These are phyloP conservation scores for Pseudeuparius sepicola DNA, from an alignment of 2,888 invertebrate genomes.

Conservation along the genomic window DNA sequence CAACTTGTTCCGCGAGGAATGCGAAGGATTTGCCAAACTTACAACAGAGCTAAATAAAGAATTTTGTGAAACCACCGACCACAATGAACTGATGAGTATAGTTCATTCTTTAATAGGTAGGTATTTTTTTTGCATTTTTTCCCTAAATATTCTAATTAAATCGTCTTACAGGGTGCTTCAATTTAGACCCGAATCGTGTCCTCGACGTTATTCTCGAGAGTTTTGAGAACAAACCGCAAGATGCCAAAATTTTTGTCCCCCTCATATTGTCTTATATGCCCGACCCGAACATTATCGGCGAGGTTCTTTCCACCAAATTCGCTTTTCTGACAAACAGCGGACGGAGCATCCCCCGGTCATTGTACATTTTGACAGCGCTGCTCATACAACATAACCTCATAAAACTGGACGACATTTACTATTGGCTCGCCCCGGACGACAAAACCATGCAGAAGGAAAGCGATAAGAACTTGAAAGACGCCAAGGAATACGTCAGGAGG, in stretches of 20 bases:
- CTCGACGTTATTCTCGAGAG: constrained; percentile 93
- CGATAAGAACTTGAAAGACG: constrained; percentile 72
- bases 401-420: constrained; percentile 64
- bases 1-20: constrained; percentile 96
- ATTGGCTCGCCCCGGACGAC: constrained; percentile 76
- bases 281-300: constrained; percentile 79
- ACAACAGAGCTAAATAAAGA: constrained; percentile 89
- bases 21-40: constrained; percentile 96
- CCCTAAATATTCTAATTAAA: too few relatives aligned
- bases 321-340: constrained; percentile 57
- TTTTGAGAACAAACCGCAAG: constrained; percentile 79
- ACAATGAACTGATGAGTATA: constrained; percentile 69
- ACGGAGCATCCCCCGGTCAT: constrained; percentile 63
- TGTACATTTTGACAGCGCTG: constrained; percentile 84
- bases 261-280: constrained; percentile 81
- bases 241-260: constrained; percentile 74
- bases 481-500: constrained; percentile 81
- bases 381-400: constrained; percentile 83
- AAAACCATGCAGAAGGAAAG: constrained; percentile 68
- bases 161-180: constrained; percentile 92
- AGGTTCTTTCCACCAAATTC: constrained; percentile 91
- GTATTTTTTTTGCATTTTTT: constrained; percentile 17
- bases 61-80: constrained; percentile 51
- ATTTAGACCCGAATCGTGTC: constrained; percentile 96
- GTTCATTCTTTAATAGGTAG: constrained; percentile 88